phyloP scores from a whole-genome alignment of 2,113 vertebrate species.

The Channa argus region DNA sequence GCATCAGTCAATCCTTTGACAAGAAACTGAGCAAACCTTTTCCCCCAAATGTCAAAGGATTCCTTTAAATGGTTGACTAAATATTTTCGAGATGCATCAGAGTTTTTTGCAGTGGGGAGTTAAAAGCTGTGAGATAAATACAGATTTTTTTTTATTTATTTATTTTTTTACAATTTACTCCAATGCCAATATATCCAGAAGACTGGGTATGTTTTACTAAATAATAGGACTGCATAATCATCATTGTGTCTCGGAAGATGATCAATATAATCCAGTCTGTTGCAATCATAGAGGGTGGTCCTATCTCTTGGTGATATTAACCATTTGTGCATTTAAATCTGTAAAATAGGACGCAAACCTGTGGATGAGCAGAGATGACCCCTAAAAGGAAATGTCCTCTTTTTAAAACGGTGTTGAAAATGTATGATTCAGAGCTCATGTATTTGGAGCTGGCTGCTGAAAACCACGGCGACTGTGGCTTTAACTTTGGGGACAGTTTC shows the following conservation, averaged over 20 bases:
- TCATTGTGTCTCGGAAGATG: conserved; percentile 34
- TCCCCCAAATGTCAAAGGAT: background rate
- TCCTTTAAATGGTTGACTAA: background rate
- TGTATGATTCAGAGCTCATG: conserved; percentile 30
- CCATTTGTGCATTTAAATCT: conserved; percentile 38
- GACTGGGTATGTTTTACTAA: conserved; percentile 19
- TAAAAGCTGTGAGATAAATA: conserved; percentile 10
- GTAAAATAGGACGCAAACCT: conserved; percentile 16
- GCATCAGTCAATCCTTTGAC: too few relatives aligned
- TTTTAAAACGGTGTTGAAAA: conserved; percentile 18
- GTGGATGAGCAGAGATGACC: conserved; percentile 14
- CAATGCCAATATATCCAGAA: background rate
- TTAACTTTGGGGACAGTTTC: conserved; percentile 61
- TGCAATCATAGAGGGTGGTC: conserved; percentile 23
- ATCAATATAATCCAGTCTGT: conserved; percentile 29
- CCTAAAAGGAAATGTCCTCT: conserved; percentile 30
- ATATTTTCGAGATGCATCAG: background rate
- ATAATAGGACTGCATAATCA: conserved; percentile 32
- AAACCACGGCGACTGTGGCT: conserved; percentile 21
- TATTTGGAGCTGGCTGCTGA: conserved; percentile 39
- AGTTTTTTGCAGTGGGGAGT: background rate
- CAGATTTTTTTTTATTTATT: background rate
- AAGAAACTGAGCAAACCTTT: background rate
- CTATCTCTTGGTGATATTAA: conserved; percentile 32
- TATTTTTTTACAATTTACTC: conserved; percentile 1